phyloP scores from a whole-genome alignment of 2,888 invertebrate genomes.

The Synanthedon andrenaeformis region DNA sequence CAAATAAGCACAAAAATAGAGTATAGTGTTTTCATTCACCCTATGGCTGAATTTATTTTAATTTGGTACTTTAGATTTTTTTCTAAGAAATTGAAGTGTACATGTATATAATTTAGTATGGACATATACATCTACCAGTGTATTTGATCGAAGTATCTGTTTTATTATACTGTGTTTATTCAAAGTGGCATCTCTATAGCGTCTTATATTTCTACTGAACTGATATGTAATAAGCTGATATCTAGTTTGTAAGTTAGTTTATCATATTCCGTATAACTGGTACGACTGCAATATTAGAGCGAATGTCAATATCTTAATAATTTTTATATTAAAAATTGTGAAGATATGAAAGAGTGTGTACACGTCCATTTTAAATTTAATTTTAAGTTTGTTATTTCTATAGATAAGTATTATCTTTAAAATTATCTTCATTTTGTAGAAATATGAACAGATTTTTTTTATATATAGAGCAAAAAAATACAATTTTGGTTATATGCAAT shows the following conservation, averaged over 20 bases:
- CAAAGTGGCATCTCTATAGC: constrained; percentile 16
- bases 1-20: constrained; percentile 4
- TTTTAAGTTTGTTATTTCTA: constrained; percentile 38
- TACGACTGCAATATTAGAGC: constrained; percentile 17
- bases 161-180: too few species aligned
- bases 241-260: constrained; percentile 23
- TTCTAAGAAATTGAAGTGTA: too few species aligned
- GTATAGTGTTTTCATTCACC: too few species aligned
- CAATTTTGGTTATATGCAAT: constrained; percentile 26
- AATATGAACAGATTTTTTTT: constrained; percentile 50
- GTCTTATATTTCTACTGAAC: constrained; percentile 39
- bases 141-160: too few species aligned
- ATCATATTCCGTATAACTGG: constrained; percentile 39
- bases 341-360: constrained; percentile 51
- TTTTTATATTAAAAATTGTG: constrained; percentile 68
- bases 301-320: constrained; percentile 45
- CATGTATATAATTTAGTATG: too few species aligned
- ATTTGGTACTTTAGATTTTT: too few species aligned
- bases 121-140: too few species aligned
- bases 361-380: constrained; percentile 46
- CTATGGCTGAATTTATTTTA: too few species aligned
- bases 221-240: constrained; percentile 49
- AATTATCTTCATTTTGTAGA: constrained; percentile 60
- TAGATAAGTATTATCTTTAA: constrained; percentile 60
- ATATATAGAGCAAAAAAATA: constrained; percentile 56